Evolutionary conservation across 2,113 vertebrate species (phyloP).

Genomic region (sheep (Ovis aries)): DNA sequence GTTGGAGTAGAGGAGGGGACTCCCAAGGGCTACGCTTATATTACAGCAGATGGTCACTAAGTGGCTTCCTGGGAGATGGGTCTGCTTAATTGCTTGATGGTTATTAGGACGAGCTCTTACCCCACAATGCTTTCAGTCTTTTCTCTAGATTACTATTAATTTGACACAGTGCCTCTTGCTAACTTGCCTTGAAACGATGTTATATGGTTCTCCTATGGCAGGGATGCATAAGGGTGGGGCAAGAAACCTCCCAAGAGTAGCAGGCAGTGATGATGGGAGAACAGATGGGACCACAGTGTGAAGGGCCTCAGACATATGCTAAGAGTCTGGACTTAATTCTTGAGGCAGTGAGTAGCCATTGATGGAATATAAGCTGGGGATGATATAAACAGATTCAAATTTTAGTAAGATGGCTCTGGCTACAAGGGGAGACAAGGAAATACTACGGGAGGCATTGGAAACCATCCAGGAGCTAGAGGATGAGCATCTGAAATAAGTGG

Average conservation of each 20-base stretch:
- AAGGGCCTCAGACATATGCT: not conserved
- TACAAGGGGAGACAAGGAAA: not conserved
- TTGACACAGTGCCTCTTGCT: not conserved
- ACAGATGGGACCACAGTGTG: not conserved
- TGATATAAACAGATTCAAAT: not conserved
- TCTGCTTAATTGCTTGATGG: not conserved
- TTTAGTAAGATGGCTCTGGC: not conserved
- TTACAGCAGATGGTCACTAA: conserved; percentile 57
- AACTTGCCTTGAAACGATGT: not conserved
- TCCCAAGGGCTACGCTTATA: not conserved
- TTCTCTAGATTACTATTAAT: conserved; percentile 20
- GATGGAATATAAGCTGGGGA: not conserved
- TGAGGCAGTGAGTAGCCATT: not conserved
- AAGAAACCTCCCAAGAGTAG: not conserved
- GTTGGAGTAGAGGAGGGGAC: not conserved
- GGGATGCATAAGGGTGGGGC: not conserved
- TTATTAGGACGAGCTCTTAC: conserved; percentile 34
- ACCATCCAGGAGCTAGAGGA: not conserved
- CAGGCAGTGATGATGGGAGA: not conserved
- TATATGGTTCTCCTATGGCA: not conserved
- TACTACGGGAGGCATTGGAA: not conserved
- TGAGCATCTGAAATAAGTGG: not conserved
- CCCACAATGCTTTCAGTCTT: conserved; percentile 31
- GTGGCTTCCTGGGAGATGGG: conserved; percentile 46
- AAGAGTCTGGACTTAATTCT: not conserved